phyloP scores from a whole-genome alignment of 1,140 invertebrate species.

The Hestina assimilis region DNA sequence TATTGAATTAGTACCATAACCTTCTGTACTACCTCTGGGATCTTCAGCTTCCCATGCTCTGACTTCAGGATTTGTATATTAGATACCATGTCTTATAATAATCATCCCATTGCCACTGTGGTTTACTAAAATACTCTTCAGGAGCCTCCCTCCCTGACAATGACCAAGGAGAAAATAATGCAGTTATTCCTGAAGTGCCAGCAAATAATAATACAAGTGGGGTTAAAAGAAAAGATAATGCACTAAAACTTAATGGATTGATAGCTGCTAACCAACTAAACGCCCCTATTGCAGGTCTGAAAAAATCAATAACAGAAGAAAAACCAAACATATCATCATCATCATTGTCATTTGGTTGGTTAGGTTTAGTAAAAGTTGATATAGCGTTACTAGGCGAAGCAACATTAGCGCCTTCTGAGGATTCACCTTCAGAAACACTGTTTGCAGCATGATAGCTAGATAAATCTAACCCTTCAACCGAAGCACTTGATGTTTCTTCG shows the following conservation, averaged over 20 bases:
- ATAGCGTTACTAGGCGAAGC: constrained; percentile 40
- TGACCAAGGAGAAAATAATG: constrained; percentile 55
- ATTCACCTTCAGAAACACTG: constrained; percentile 34
- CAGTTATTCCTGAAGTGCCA: constrained; percentile 50
- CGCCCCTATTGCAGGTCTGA: constrained; percentile 54
- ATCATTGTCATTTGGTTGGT: constrained; percentile 32
- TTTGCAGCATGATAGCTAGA: constrained; percentile 59
- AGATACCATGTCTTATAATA: constrained; percentile 52
- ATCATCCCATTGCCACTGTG: constrained; percentile 59
- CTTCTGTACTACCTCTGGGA: constrained; percentile 21
- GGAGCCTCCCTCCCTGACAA: constrained; percentile 58
- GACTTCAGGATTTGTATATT: constrained; percentile 42
- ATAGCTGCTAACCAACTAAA: constrained; percentile 61
- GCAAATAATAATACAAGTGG: constrained; percentile 62
- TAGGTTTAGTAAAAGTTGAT: constrained; percentile 45
- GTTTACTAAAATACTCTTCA: constrained; percentile 42
- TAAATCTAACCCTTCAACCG: constrained; percentile 51
- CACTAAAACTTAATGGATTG: constrained; percentile 62
- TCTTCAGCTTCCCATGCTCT: constrained; percentile 27
- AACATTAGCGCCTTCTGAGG: constrained; percentile 37
- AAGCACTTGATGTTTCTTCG: constrained; percentile 49
- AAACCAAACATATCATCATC: constrained; percentile 60
- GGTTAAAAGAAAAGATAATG: constrained; percentile 57
- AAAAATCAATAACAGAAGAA: constrained; percentile 53
- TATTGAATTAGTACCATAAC: constrained; percentile 3